Base-by-base conservation (phyloP, 2,113 vertebrate genomes). In the Macquaria australasica region DNA sequence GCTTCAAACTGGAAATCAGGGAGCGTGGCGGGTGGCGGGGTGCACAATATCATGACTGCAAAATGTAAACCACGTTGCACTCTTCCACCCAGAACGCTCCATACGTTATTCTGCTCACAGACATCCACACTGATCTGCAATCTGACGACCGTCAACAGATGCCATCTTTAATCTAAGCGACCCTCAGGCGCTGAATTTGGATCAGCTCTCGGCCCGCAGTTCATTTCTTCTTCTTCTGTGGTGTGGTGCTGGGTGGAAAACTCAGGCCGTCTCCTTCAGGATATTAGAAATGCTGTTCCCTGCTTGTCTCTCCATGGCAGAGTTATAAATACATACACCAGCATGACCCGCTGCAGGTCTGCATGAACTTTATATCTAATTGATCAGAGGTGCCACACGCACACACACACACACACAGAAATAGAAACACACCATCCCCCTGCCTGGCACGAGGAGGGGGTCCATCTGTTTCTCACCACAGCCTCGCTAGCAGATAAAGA, bases 331-430 rank as follows among this genome's bases (percentile, higher is more conserved):
- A 81, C 51, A 75, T 28, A 31, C 31, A 75, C 10, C 73, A 87
- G 73, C 71, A 1, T 28, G 83, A 83, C 82, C 82, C n/a, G 15
- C 86, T 60, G 60, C 79, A 73, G 74, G 80, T 83, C 81, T 85
- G 71, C 68, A 59, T 90, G 87, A 91, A 91, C 90, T 88, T 93
- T 88, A 83, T 62, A 80, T 94, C 88, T 85, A 88, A 94, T 91
- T 90, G 83, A 95, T 93, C 83, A 87, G 79, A 72, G 53, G 59
- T 37, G 48, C 16, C 67, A 31, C 56, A 75, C 63, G 66, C 74
- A 56, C 43, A 55, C 45, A 71, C 63, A 50, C 64, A 71, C 58
- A 77, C 31, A 81, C 60, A 75, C 73, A 69, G 37, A 71, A 58
- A 81, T 34, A 69, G 28, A 75, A 56, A 67, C 50, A 80, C 21